Conservation (phyloP, 2,888 invertebrate species). For the Rhyacophila evoluta region DNA sequence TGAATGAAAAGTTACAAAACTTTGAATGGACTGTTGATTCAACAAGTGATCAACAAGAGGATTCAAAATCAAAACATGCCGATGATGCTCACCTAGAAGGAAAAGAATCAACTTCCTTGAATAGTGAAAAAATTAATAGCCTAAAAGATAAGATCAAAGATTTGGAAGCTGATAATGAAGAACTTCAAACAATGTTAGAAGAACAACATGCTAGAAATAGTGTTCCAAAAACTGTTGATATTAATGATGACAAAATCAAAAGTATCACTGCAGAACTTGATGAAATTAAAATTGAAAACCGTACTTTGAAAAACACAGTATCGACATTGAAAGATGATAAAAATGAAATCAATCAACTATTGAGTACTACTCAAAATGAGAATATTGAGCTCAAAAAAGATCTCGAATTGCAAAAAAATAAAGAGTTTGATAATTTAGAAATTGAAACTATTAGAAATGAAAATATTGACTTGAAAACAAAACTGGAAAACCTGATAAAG, state of each 20-base stretch:
- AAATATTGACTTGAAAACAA: constrained; percentile 50
- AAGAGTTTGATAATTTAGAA: constrained; percentile 57
- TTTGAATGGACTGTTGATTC: constrained; percentile 64
- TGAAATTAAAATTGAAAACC: constrained; percentile 65
- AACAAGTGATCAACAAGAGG: constrained; percentile 52
- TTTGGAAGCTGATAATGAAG: constrained; percentile 73
- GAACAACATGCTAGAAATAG: constrained; percentile 59
- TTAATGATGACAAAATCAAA: constrained; percentile 48
- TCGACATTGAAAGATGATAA: constrained; percentile 4
- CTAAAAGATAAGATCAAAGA: constrained; percentile 70
- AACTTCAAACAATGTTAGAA: constrained; percentile 70
- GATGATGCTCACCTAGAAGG: constrained; percentile 60
- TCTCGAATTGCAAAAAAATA: constrained; percentile 55
- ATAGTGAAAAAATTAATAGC: constrained; percentile 70
- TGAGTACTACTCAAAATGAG: background rate
- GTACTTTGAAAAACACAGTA: constrained; percentile 61
- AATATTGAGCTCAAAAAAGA: constrained; percentile 56
- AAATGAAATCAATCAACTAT: background rate
- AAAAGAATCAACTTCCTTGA: constrained; percentile 71
- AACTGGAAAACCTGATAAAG: constrained; percentile 48
- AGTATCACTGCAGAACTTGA: constrained; percentile 29
- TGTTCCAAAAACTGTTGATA: constrained; percentile 35
- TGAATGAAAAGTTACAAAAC: constrained; percentile 74
- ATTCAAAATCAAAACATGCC: constrained; percentile 26
- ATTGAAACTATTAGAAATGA: constrained; percentile 50